Evolutionary conservation across 2,888 invertebrate genomes (phyloP), one percentile per base, ranked within the genome.

Genomic region (Pilophorus perplexus): DNA sequence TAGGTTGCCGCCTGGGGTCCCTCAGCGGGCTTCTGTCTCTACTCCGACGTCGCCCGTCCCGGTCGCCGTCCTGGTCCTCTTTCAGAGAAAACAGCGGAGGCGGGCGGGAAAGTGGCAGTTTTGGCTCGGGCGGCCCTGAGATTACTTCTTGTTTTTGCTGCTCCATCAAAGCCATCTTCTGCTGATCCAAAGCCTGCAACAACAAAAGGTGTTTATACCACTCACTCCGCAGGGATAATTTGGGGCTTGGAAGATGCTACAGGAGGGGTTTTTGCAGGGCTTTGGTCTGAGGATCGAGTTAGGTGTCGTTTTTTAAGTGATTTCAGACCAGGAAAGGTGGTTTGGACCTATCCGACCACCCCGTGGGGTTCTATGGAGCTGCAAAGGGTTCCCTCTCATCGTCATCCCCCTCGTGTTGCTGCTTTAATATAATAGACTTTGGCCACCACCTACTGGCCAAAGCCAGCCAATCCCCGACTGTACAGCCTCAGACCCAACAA

Each of bases 111-210:
- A 52, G 52, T 22, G 46, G 25, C 27, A 52, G 27, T 52, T 52
- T 52, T 14, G 52, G 27, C 8, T 52, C 52, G 14, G 25, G 52
- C 3, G 52, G 52, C 3, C 25, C 25, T 20, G 55, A 37, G 33
- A n/a, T 20, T 22, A 33, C 33, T 8, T 23, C 50, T 66, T 69
- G 64, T 23, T 78, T 80, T 74, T 80, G 82, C 69, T 79, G 48
- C 12, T 64, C 80, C 71, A 86, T 85, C 33, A 87, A 76, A 0
- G 82, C 81, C 71, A 85, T 83, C 74, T 87, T 89, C 75, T 90
- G 90, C 76, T 88, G 86, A 75, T 92, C 90, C 57, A 76, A 68
- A 25, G 73, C 73, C 74, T 76, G 68, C 25, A 60, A 64, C 3
- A 38, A 40, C 38, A 60, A 59, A 16, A 59, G n/a, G n/a, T n/a